phyloP scores from a whole-genome alignment of 1,140 invertebrate genomes.

The Chelonus insularis region DNA sequence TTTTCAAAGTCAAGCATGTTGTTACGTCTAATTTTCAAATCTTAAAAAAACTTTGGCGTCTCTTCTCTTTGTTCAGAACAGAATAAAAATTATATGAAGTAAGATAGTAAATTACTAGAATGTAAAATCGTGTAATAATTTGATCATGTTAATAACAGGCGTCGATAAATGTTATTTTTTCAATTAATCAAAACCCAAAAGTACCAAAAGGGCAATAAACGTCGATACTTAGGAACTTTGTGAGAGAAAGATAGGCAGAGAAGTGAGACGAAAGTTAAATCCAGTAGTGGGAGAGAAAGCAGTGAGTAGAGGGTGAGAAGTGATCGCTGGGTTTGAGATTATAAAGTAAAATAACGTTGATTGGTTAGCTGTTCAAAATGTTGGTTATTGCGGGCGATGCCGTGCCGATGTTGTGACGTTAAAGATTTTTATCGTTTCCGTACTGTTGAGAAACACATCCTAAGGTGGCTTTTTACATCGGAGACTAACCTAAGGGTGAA shows the following conservation, averaged over 20 bases:
- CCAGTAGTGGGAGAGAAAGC: neutral
- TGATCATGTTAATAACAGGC: too few species aligned
- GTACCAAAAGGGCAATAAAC: neutral
- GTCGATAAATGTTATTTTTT: neutral
- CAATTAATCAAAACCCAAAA: neutral
- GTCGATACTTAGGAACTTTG: constrained; percentile 20
- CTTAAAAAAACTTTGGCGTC: too few species aligned
- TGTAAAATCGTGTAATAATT: too few species aligned
- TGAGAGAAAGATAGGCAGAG: constrained; percentile 18
- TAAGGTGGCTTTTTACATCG: constrained; percentile 12
- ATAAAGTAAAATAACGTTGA: constrained; percentile 30
- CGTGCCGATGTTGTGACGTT: constrained; percentile 52
- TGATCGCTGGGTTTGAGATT: constrained; percentile 39
- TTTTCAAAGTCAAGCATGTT: constrained; percentile 13
- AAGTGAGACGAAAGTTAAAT: neutral
- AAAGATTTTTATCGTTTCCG: constrained; percentile 41
- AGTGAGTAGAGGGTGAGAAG: constrained; percentile 26
- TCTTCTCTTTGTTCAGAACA: too few species aligned
- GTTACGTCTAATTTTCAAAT: neutral
- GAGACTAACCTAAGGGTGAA: constrained; percentile 6
- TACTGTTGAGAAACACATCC: constrained; percentile 16
- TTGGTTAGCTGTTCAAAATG: constrained; percentile 56
- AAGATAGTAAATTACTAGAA: too few species aligned
- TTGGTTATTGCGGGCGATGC: constrained; percentile 54
- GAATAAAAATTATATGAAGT: too few species aligned